phyloP scores from a whole-genome alignment of 2,888 invertebrate genomes.

The Sthenelais limicola region DNA sequence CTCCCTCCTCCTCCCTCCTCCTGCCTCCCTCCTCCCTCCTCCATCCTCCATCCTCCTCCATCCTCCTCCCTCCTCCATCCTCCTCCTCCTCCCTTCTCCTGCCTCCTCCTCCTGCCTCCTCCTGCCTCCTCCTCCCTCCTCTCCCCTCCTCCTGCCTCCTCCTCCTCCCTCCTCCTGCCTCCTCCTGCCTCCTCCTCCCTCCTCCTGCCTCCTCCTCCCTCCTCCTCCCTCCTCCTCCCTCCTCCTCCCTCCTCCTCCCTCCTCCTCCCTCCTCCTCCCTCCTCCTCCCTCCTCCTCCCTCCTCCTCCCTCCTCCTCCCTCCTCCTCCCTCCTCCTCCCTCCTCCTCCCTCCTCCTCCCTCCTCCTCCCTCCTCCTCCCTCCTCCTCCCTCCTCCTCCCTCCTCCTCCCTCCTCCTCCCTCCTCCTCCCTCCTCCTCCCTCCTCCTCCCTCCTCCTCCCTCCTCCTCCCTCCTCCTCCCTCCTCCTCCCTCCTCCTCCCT shows the following conservation, averaged over 20 bases:
- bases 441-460: neutral
- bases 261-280: neutral
- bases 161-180: neutral
- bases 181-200: neutral
- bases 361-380: neutral
- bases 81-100: no score
- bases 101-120: no score
- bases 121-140: neutral
- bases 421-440: neutral
- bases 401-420: neutral
- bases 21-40: no score
- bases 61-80: no score
- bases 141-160: neutral
- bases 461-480: neutral
- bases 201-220: neutral
- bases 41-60: no score
- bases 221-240: neutral
- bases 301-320: neutral
- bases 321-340: neutral
- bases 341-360: neutral
- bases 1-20: no score
- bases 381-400: neutral
- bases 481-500: neutral
- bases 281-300: neutral
- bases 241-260: neutral